A percentile compares a stretch with the other conserved stretches of the same genome.
phyloP scores from a whole-genome alignment of 2,113 vertebrate genomes.

The Tetrax tetrax region DNA sequence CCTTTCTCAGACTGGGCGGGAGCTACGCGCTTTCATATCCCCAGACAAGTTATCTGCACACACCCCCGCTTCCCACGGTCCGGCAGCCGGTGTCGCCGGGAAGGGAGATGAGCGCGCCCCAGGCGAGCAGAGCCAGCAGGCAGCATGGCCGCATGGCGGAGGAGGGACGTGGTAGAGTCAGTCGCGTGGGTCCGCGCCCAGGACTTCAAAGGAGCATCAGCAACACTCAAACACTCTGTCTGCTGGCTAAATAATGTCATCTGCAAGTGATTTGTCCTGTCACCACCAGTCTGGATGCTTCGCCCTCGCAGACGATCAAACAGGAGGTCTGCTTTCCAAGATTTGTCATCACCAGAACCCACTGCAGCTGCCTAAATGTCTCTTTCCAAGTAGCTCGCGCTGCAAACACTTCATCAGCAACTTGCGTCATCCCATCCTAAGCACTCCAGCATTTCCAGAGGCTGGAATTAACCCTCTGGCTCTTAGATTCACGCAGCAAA shows the following conservation, averaged over 20 bases:
- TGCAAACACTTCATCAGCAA: conserved; percentile 28
- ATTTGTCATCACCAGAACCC: conserved; percentile 36
- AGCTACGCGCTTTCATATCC: fast-evolving
- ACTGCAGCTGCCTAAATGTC: conserved; percentile 3
- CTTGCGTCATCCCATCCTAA: background rate
- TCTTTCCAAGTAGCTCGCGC: conserved; percentile 18
- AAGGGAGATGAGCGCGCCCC: background rate
- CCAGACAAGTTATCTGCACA: background rate
- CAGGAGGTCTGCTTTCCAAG: conserved; percentile 56
- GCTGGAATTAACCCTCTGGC: conserved; percentile 5
- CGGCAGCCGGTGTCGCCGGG: background rate
- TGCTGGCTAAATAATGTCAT: conserved; percentile 25
- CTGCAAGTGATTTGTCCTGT: conserved; percentile 28
- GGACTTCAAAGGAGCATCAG: conserved; percentile 13
- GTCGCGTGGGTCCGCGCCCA: background rate
- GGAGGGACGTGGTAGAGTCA: background rate
- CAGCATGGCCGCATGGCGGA: fast-evolving
- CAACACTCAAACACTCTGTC: conserved; percentile 24
- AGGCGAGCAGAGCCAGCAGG: background rate
- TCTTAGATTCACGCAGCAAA: background rate
- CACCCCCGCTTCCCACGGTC: background rate
- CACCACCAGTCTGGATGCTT: conserved; percentile 27
- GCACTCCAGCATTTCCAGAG: background rate
- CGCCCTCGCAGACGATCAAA: conserved; percentile 36
- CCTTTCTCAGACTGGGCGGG: background rate